phyloP scores from a whole-genome alignment of 2,113 vertebrate species.

The Tyto alba region DNA sequence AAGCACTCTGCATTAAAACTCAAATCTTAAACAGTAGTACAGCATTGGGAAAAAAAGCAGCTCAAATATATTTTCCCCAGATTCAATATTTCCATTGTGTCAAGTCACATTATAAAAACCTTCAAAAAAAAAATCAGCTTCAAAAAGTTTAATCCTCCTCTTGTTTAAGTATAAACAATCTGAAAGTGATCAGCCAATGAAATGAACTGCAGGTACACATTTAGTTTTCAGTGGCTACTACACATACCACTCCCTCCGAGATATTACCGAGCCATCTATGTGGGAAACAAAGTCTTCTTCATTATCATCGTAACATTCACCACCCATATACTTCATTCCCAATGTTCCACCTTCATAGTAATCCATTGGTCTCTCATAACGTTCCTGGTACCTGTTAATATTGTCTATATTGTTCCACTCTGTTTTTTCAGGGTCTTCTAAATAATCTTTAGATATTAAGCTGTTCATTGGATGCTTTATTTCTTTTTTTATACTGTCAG shows the following conservation, averaged over 20 bases:
- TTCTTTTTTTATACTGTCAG: slow-evolving; percentile 88
- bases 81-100: slow-evolving; percentile 68
- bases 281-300: slow-evolving; percentile 97
- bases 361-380: slow-evolving; percentile 83
- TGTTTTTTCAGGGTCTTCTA: slow-evolving; percentile 84
- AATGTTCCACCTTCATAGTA: slow-evolving; percentile 81
- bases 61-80: slow-evolving; percentile 69
- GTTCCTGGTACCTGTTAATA: slow-evolving; percentile 79
- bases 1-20: slow-evolving; percentile 76
- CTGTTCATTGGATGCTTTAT: slow-evolving; percentile 88
- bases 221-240: slow-evolving; percentile 74
- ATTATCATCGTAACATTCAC: slow-evolving; percentile 86
- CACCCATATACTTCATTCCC: slow-evolving; percentile 87
- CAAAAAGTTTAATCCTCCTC: slow-evolving; percentile 77
- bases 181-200: slow-evolving; percentile 74
- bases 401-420: slow-evolving; percentile 88
- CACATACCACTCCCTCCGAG: slow-evolving; percentile 97
- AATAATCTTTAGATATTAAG: slow-evolving; percentile 88
- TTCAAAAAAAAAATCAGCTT: slow-evolving; percentile 65
- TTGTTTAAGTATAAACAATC: slow-evolving; percentile 77
- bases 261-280: slow-evolving; percentile 96
- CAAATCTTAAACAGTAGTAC: slow-evolving; percentile 79
- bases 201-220: slow-evolving; percentile 61
- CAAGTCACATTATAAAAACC: slow-evolving; percentile 77
- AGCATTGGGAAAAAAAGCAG: slow-evolving; percentile 75